Conservation (phyloP, 2,888 invertebrate genomes). For the Electrophaes corylata region DNA sequence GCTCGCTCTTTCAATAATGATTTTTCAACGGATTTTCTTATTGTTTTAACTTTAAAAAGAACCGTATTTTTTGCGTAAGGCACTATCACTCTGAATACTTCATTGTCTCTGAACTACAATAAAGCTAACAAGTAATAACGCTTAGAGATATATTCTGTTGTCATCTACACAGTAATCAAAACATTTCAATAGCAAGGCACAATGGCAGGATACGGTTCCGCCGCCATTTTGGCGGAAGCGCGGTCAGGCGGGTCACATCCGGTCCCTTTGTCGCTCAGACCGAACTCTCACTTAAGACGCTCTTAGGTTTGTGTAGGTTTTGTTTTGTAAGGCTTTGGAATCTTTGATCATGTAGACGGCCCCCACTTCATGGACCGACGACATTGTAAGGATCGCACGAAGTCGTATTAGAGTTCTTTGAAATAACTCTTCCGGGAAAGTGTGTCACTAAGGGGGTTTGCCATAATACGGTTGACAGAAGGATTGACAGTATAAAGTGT, state of each 20-base stretch:
- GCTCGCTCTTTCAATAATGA: too few species aligned
- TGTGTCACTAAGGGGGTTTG: too few species aligned
- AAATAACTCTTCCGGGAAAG: too few species aligned
- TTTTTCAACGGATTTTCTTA: too few species aligned
- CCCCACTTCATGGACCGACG: too few species aligned
- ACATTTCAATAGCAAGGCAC: slow-evolving; percentile 30
- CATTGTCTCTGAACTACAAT: neutral
- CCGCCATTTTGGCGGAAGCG: slow-evolving; percentile 42
- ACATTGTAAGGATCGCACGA: too few species aligned
- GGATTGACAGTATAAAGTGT: too few species aligned
- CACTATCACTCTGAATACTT: neutral
- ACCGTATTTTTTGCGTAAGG: neutral
- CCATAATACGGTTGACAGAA: too few species aligned
- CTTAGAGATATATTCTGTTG: slow-evolving; percentile 13
- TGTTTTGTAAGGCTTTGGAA: neutral
- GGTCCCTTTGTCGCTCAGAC: slow-evolving; percentile 35
- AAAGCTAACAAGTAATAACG: slow-evolving; percentile 10
- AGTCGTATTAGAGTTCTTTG: too few species aligned
- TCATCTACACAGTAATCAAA: slow-evolving; percentile 22
- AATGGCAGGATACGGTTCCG: slow-evolving; percentile 27
- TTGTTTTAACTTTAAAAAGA: too few species aligned
- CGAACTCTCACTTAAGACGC: slow-evolving; percentile 31
- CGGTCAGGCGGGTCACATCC: slow-evolving; percentile 40
- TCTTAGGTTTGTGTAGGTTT: slow-evolving; percentile 12
- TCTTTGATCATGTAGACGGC: neutral